Percentiles rank a stretch among this genome's conserved stretches.
Conservation (phyloP, 2,888 invertebrate genomes). For the Ophion costatus region DNA sequence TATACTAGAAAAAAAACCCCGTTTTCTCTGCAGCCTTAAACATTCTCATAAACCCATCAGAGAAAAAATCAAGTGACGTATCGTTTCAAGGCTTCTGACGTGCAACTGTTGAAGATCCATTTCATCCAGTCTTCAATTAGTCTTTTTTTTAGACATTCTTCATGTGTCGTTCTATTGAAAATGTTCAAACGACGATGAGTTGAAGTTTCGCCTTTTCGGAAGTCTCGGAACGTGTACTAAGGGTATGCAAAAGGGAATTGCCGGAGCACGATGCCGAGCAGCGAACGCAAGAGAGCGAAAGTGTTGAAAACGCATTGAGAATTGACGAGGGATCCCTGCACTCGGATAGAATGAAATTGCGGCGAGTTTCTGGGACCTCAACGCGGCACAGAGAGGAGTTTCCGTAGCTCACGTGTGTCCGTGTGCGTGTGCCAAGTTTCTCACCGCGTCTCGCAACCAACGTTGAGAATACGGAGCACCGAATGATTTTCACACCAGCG, state of each 20-base stretch:
- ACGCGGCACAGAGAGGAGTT: constrained; percentile 28
- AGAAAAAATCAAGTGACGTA: no score
- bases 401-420: neutral
- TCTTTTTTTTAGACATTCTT: neutral
- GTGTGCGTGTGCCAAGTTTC: constrained; percentile 43
- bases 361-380: constrained; percentile 22
- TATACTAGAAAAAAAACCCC: no score
- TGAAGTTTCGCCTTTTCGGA: neutral
- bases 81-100: no score
- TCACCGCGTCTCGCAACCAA: constrained; percentile 20
- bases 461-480: neutral
- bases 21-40: no score
- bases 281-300: constrained; percentile 8
- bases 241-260: neutral
- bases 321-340: constrained; percentile 20
- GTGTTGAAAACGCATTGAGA: constrained; percentile 24
- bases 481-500: constrained; percentile 35
- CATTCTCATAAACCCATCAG: no score
- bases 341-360: constrained; percentile 49
- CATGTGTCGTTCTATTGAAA: neutral
- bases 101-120: neutral
- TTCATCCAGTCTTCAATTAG: neutral
- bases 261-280: neutral
- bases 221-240: neutral
- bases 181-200: neutral